Percentiles rank a stretch among this genome's conserved stretches.
Evolutionary conservation across 2,888 invertebrate species (phyloP).

Genomic region (Ligdia adustata): DNA sequence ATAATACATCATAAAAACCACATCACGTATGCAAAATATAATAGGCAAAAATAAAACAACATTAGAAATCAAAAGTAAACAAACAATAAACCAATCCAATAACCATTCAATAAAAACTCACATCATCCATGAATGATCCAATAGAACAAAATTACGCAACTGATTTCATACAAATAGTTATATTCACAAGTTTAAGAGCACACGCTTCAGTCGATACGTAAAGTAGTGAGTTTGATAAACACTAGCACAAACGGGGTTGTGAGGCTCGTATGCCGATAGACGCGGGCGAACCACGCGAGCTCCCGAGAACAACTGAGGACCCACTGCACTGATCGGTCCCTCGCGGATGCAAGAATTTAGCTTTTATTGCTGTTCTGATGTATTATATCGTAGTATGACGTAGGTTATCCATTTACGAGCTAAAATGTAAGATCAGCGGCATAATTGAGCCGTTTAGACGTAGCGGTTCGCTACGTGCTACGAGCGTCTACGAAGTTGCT

Average conservation of each 20-base stretch:
- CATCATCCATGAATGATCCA: constrained; percentile 31
- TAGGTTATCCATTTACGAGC: neutral
- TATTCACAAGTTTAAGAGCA: constrained; percentile 32
- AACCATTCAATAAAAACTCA: constrained; percentile 28
- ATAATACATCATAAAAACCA: no score
- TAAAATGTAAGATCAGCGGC: neutral
- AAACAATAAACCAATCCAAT: no score
- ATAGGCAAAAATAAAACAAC: neutral
- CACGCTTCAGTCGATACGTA: constrained; percentile 32
- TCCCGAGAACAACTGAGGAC: constrained; percentile 61
- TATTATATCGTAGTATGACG: constrained; percentile 3
- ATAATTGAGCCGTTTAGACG: no score
- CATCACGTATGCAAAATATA: no score
- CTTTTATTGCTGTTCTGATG: constrained; percentile 4
- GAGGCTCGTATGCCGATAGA: neutral
- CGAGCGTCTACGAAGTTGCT: no score
- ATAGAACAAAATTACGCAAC: constrained; percentile 28
- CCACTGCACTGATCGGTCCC: constrained; percentile 49
- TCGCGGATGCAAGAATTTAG: constrained; percentile 45
- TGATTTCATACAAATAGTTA: constrained; percentile 20
- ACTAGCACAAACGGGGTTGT: constrained; percentile 36
- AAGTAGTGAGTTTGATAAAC: constrained; percentile 45
- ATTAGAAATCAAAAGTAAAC: neutral
- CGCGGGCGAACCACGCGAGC: constrained; percentile 43
- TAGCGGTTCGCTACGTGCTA: no score